A percentile compares a stretch with the other conserved stretches of the same genome.
Evolutionary conservation across 2,797 vertebrate genomes (phyloP).

Genomic region (Alca torda): DNA sequence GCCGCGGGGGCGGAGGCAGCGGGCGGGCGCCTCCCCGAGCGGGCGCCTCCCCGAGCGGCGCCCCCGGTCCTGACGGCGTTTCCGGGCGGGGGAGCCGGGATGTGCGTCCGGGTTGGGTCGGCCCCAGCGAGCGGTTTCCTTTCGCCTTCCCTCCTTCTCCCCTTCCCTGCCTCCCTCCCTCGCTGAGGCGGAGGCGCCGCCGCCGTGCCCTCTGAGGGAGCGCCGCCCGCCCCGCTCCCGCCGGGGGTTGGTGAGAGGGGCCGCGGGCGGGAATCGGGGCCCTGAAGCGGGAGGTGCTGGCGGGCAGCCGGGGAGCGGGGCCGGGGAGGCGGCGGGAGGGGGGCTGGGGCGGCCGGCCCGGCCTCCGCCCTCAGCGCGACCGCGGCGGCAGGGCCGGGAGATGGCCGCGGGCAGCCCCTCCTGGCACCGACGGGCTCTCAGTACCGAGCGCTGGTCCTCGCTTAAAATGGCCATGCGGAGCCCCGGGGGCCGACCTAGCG

Average conservation of each 20-base stretch:
- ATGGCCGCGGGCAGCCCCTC: not conserved
- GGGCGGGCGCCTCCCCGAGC: not conserved
- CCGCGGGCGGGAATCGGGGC: not conserved
- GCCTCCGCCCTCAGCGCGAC: not conserved
- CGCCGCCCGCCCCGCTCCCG: not conserved
- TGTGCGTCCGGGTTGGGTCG: not conserved
- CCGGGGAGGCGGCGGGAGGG: not conserved
- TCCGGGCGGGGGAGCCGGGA: conserved; percentile 49
- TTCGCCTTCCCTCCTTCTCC: not conserved
- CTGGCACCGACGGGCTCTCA: not conserved
- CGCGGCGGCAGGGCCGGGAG: not conserved
- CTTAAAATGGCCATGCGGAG: not conserved
- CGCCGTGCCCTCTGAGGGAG: not conserved
- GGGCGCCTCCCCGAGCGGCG: not conserved
- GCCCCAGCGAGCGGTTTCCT: not conserved
- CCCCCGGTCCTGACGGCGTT: conserved; percentile 45
- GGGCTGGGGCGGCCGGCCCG: not conserved
- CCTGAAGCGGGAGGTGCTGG: not conserved
- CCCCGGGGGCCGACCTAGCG: not conserved
- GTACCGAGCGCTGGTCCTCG: not conserved
- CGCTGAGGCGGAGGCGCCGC: not conserved
- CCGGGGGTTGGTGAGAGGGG: not conserved
- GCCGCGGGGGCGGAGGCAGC: not conserved
- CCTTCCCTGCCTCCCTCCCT: not conserved
- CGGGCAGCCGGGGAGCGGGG: not conserved